Base-by-base conservation (phyloP, 2,888 invertebrate genomes). In the Lamellibrachia columna region DNA sequence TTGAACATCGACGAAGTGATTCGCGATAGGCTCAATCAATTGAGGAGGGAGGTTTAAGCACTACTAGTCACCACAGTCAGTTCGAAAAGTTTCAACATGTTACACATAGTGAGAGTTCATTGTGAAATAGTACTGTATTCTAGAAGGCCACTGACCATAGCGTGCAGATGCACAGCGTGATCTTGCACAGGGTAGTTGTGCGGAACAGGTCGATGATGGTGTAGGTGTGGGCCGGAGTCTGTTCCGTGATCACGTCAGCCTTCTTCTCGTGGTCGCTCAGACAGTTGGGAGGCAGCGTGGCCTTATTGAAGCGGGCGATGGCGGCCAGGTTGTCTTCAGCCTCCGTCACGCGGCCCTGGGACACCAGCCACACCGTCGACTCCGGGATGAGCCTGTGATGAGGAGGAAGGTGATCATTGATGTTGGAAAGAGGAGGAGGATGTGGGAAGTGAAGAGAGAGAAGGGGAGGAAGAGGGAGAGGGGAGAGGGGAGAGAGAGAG, bases 341-440 rank as follows among this genome's bases (percentile, higher is more conserved):
- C 90, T 94, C 94, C 22, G 92, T 92, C 15, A 94, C 55, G 7
- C 93, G 60, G 8, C 94, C 94, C 91, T 94, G 93, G 40, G 94
- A 92, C 22, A 94, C 55, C 75, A 94, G 92, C 94, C 94, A 94
- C 53, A 94, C 93, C 28, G 94, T 91, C 22, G 94, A 94, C 91
- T 94, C 94, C 7, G 94, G 94, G 55, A 94, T 93, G 8, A 92
- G 55, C 94, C 94, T 94, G 91, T 4, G 90, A 52, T 11, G 53
- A 40, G 22, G 7, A 6, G n/a, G 91, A 52, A 28, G 53, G 22
- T 15, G 40, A 40, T 91, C 6, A 91, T 40, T 28, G 52, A 6
- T 90, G 75, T 22, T 75, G 40, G 40, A 40, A 40, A 40, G 40
- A 40, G 40, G 40, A 40, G 40, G 40, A 40, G 40, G 40, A 40